Evolutionary conservation across 2,113 vertebrate genomes (phyloP), one percentile per base, ranked within the genome.

Genomic region (Indicator indicator): DNA sequence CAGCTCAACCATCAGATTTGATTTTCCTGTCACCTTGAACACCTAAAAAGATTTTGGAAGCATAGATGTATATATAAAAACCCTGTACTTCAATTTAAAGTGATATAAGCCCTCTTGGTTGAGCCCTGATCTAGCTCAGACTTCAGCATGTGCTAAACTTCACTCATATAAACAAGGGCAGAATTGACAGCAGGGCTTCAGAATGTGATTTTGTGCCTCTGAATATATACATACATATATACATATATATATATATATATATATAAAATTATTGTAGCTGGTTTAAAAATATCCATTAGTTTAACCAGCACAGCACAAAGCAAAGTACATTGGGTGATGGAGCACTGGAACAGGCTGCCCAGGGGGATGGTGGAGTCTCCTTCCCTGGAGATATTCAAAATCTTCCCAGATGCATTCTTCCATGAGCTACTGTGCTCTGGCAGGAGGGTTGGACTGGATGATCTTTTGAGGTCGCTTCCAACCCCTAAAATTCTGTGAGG

Each of bases 1-100:
- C 72, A 93, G 93, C 91, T 97, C 78, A 96, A 86, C 91, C 85
- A 88, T 95, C 95, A 94, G 88, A 91, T 93, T 93, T 95, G 93
- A 87, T 95, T 96, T 71, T 91, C 91, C 90, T 95, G 18, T 88
- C 94, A 90, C 88, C 91, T 95, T 90, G 86, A 88, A 93, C 85
- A 95, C 88, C 94, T 85, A 91, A 76, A 95, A 91, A 90, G 85
- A 93, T 91, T 95, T 89, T 77, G 79, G 82, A 94, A 20, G 52
- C 63, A 36, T 32, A 63, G 62, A n/a, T 42, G 16, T 71, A 56
- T 65, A 18, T 24, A 7, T 69, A 26, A 54, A 40, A 60, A 18
- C 11, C 30, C 62, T n/a, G 6, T 82, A 69, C 78, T 89, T 77
- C 44, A 73, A 83, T 83, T 83, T 83, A 69, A 86, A 93, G 54